Evolutionary conservation across 2,888 invertebrate genomes (phyloP).

Genomic region (Polyploca ridens): DNA sequence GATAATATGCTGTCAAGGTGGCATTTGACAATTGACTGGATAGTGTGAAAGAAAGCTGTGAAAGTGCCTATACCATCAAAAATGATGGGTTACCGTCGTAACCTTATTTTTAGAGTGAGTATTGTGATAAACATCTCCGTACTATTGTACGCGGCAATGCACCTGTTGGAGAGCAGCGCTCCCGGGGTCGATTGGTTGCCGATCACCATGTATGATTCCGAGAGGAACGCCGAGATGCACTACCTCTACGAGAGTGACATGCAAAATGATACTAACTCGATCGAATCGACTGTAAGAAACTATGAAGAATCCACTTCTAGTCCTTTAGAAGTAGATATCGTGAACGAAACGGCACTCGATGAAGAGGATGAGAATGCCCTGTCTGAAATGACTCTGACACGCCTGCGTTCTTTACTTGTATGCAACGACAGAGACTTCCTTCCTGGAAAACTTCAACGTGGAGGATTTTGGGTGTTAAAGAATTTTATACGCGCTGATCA

Average conservation of each 20-base stretch:
- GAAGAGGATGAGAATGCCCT: constrained; percentile 69
- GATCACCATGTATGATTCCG: constrained; percentile 65
- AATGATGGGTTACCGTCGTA: constrained; percentile 83
- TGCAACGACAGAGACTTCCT: constrained; percentile 87
- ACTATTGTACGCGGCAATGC: constrained; percentile 88
- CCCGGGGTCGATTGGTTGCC: constrained; percentile 71
- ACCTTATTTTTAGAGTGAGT: constrained; percentile 90
- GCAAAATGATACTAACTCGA: constrained; percentile 60
- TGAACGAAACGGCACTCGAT: constrained; percentile 61
- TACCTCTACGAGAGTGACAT: constrained; percentile 56
- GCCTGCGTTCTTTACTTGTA: constrained; percentile 78
- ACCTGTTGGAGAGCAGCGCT: constrained; percentile 70
- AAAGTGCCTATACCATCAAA: constrained; percentile 71
- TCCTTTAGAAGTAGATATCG: constrained; percentile 63
- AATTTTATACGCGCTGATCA: constrained; percentile 92
- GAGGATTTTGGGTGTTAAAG: constrained; percentile 95
- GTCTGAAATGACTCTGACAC: constrained; percentile 64
- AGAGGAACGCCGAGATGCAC: constrained; percentile 59
- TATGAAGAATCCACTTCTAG: constrained; percentile 69
- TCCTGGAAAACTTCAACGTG: constrained; percentile 87
- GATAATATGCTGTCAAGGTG: too few species aligned
- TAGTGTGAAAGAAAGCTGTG: constrained; percentile 29
- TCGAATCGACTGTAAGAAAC: constrained; percentile 27
- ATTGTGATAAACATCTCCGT: constrained; percentile 90
- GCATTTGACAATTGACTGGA: too few species aligned